A percentile compares a stretch with the other conserved stretches of the same genome.
Conservation (phyloP, 2,888 invertebrate genomes). For the Acronicta aceris region DNA sequence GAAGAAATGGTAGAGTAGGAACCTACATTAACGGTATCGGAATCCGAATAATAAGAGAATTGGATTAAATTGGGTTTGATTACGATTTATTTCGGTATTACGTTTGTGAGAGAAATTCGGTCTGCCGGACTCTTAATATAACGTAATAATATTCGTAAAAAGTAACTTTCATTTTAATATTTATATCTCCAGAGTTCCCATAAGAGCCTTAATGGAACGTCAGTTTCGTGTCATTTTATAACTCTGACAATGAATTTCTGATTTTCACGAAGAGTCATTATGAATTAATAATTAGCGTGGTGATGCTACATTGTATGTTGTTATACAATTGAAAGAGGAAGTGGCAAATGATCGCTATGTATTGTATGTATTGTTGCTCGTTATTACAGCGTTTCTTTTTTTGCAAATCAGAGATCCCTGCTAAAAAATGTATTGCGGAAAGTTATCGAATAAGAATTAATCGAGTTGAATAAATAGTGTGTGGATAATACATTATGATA, state of each 20-base stretch:
- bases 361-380: constrained; percentile 18
- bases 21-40: too few species aligned
- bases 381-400: constrained; percentile 20
- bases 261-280: constrained; percentile 10
- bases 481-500: background rate
- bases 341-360: constrained; percentile 57
- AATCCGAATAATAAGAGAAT: too few species aligned
- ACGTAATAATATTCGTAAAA: too few species aligned
- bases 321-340: constrained; percentile 40
- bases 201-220: too few species aligned
- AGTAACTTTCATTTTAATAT: too few species aligned
- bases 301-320: constrained; percentile 29
- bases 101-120: too few species aligned
- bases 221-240: background rate
- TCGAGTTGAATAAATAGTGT: too few species aligned
- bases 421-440: background rate
- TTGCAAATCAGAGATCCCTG: constrained; percentile 31
- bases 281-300: constrained; percentile 31
- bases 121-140: too few species aligned
- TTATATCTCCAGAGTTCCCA: too few species aligned
- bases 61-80: too few species aligned
- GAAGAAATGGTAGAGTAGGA: too few species aligned
- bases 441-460: background rate
- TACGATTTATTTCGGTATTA: too few species aligned
- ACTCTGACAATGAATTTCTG: background rate